Conservation (phyloP, 2,888 invertebrate genomes). For the Blastobasis adustella region DNA sequence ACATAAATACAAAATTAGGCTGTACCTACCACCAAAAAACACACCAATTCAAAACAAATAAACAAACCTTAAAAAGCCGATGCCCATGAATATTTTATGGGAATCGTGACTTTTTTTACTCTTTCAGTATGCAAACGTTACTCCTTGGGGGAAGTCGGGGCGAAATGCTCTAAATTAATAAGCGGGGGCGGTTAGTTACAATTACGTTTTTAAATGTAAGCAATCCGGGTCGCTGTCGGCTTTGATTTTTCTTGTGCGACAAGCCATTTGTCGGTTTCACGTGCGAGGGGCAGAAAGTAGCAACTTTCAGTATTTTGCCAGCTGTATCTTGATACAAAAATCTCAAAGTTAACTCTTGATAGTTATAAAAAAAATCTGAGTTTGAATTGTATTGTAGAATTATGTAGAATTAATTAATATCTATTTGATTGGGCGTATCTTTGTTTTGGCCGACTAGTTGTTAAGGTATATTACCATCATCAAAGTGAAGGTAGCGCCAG, state of each 20-base stretch:
- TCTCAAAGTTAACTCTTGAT: too few species aligned
- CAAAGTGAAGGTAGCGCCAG: too few species aligned
- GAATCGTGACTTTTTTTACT: constrained; percentile 41
- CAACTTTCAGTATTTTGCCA: constrained; percentile 9
- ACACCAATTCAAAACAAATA: constrained; percentile 27
- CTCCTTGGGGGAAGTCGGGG: constrained; percentile 39
- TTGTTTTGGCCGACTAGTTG: too few species aligned
- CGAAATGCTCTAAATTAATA: constrained; percentile 73
- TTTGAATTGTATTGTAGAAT: too few species aligned
- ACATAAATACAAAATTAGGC: too few species aligned
- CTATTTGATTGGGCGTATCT: background rate
- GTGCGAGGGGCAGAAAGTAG: constrained; percentile 19
- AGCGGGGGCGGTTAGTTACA: constrained; percentile 71
- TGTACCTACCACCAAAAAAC: constrained; percentile 2
- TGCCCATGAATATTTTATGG: constrained; percentile 60
- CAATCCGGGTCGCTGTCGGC: constrained; percentile 58
- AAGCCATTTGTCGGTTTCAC: constrained; percentile 55
- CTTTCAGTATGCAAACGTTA: constrained; percentile 42
- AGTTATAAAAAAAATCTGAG: too few species aligned
- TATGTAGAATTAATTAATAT: too few species aligned
- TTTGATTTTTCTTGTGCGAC: constrained; percentile 71
- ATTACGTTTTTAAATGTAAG: constrained; percentile 73
- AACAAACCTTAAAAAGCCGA: constrained; percentile 26
- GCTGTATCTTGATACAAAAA: too few species aligned
- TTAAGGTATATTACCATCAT: too few species aligned